phyloP scores from a whole-genome alignment of 1,140 invertebrate genomes.

The Capitella teleta region DNA sequence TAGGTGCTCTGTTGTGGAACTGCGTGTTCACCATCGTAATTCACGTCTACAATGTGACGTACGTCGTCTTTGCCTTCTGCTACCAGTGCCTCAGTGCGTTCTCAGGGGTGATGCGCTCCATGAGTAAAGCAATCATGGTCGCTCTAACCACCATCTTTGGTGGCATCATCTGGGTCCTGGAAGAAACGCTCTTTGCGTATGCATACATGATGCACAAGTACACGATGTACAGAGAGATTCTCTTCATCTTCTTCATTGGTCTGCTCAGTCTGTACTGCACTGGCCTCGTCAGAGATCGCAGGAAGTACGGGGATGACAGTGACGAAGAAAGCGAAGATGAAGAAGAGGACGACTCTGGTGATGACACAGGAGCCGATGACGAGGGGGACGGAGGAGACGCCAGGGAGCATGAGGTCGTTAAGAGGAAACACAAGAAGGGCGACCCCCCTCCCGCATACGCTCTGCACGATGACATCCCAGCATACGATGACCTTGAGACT shows the following conservation, averaged over 20 bases:
- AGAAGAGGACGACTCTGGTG: constrained; percentile 1
- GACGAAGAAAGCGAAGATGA: neutral
- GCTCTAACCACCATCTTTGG: constrained; percentile 2
- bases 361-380: neutral
- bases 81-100: constrained; percentile 2
- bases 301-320: neutral
- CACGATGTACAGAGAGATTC: constrained; percentile 9
- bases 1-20: neutral
- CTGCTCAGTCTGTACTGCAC: constrained; percentile 10
- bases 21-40: neutral
- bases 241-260: constrained; percentile 5
- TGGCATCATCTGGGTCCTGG: constrained; percentile 5
- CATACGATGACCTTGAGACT: neutral
- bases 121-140: neutral
- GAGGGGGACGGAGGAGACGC: neutral
- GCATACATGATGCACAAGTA: constrained; percentile 11
- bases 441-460: too few relatives aligned
- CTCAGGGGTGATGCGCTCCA: neutral
- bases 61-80: constrained; percentile 7
- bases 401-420: neutral
- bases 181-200: constrained; percentile 9
- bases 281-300: constrained; percentile 5
- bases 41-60: constrained; percentile 6
- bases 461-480: neutral
- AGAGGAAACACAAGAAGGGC: too few relatives aligned